Percentiles rank a stretch among this genome's conserved stretches.
These are phyloP conservation scores for Ceyx melanurus DNA, from an alignment of 2,113 vertebrate species.

Conservation along the genomic window DNA sequence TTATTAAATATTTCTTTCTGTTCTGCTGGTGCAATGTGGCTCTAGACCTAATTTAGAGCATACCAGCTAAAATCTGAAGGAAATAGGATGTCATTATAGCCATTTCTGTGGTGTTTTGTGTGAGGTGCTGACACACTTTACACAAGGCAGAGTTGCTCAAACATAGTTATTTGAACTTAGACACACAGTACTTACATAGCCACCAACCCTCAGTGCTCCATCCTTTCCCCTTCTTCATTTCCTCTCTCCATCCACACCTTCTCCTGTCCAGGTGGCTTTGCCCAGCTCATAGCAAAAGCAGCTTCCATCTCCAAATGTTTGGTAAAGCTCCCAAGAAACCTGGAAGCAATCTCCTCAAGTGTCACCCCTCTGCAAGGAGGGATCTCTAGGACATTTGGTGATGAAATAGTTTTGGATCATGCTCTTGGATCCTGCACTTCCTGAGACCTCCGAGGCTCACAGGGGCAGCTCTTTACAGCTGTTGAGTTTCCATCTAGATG, in stretches of 20 bases:
- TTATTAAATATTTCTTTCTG: neutral
- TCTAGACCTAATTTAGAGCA: neutral
- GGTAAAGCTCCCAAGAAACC: neutral
- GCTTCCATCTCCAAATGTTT: neutral
- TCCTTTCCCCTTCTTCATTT: neutral
- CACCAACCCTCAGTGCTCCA: rapidly evolving
- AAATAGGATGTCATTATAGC: neutral
- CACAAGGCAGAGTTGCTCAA: neutral
- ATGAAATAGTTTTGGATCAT: neutral
- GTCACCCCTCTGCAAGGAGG: neutral
- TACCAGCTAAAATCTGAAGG: neutral
- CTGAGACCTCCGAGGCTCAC: neutral
- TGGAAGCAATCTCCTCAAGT: neutral
- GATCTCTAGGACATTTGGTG: neutral
- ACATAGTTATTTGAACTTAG: neutral
- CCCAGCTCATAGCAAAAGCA: neutral
- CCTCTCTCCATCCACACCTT: neutral
- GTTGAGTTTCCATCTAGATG: neutral
- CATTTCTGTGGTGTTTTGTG: neutral
- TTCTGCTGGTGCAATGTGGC: neutral
- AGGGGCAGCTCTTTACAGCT: neutral
- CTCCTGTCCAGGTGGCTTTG: neutral
- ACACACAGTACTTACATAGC: neutral
- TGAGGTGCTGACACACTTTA: neutral
- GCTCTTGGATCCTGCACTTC: neutral